Evolutionary conservation across 2,797 vertebrate species (phyloP), one percentile per base, ranked within the genome.

Genomic region (Amphiprion clarkii): DNA sequence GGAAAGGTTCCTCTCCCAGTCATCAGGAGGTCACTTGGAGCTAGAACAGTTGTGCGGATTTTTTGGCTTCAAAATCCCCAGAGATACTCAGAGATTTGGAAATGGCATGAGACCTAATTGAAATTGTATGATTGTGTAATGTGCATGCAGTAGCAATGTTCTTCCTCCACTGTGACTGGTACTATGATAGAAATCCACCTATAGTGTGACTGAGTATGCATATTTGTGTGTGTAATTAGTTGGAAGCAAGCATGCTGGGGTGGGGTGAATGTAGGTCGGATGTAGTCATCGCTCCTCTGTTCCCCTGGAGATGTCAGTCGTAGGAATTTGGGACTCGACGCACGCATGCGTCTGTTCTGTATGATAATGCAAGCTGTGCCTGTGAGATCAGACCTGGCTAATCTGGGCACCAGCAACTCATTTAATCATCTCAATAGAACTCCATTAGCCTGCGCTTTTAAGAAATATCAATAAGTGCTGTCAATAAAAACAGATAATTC

Each of bases 351-450:
- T 94, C 92, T 94, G 93, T 87, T 94, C 89, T 85, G 82, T 92
- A 92, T 94, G 92, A 94, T 95, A 94, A 94, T 95, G 90, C 88
- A 76, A 84, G 90, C 91, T 90, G 89, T 78, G 85, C 78, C 25
- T 82, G 78, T 67, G 81, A 93, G 91, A 94, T 89, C 93, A 94
- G 92, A 89, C 90, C 70, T 23, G 88, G 90, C 92, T 94, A 94
- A 95, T 94, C 92, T 89, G 75, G 76, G 90, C 88, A 78, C 89
- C 85, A 82, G 90, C 91, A 87, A 77, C 86, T 93, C 92, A 92
- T 93, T 94, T 94, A 94, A 94, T 94, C 90, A 92, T 93, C 92
- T 94, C 89, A 91, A 91, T 91, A 92, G 87, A 91, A 90, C 86
- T 91, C 90, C 89, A 94, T 94, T 94, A 93, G 91, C 86, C 87